These are phyloP conservation scores for Spatulosminthurus flaviceps DNA, from an alignment of 2,888 invertebrate genomes.

Conservation along the genomic window DNA sequence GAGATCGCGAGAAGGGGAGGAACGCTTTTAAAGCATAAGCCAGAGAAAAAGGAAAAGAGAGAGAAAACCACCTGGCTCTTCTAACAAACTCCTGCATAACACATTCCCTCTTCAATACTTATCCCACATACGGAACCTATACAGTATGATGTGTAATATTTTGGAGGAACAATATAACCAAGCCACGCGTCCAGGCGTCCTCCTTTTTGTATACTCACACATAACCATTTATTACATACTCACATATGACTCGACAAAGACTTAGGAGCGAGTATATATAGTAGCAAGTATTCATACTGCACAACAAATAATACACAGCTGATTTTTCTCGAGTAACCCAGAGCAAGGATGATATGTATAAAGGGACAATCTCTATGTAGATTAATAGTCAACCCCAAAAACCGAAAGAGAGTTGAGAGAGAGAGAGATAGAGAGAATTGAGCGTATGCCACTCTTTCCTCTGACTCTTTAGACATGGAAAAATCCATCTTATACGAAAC, in stretches of 20 bases:
- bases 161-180: constrained; percentile 4
- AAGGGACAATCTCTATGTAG: background rate
- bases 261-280: too few species aligned
- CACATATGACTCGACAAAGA: constrained; percentile 7
- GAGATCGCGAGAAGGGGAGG: constrained; percentile 46
- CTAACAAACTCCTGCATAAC: constrained; percentile 7
- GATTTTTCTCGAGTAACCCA: constrained; percentile 29
- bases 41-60: constrained; percentile 45
- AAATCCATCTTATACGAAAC: constrained; percentile 35
- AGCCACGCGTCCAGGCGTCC: constrained; percentile 44
- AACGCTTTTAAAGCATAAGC: constrained; percentile 33
- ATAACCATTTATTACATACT: constrained; percentile 24
- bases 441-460: constrained; percentile 26
- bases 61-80: constrained; percentile 48
- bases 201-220: constrained; percentile 29
- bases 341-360: background rate
- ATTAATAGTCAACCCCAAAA: background rate
- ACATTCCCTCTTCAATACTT: background rate
- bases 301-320: constrained; percentile 47
- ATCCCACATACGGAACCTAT: background rate
- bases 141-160: background rate
- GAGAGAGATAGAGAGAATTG: constrained; percentile 2
- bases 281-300: constrained; percentile 36
- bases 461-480: constrained; percentile 32
- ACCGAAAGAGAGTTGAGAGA: background rate